Conservation (phyloP, 2,888 invertebrate genomes). For the Spilosoma lubricipeda region DNA sequence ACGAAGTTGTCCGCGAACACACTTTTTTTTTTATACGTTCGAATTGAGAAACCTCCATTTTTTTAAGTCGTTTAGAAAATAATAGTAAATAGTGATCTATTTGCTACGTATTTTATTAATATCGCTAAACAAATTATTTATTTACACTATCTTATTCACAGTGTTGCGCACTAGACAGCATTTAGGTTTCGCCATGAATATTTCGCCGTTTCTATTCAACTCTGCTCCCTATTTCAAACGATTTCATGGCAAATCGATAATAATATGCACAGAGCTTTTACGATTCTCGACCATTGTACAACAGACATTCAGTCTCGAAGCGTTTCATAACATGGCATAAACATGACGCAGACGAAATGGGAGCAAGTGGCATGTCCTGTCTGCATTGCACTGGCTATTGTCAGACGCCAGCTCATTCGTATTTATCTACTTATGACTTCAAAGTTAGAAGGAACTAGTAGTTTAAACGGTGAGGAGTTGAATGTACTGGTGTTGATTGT, state of each 20-base stretch:
- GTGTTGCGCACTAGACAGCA: background rate
- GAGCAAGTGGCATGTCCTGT: conserved; percentile 78
- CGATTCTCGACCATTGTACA: background rate
- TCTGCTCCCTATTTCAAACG: background rate
- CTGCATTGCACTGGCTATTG: conserved; percentile 46
- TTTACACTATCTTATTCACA: background rate
- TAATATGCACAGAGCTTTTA: background rate
- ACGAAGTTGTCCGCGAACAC: too few relatives aligned
- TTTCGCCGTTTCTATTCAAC: background rate
- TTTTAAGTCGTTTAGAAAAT: too few relatives aligned
- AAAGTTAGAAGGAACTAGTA: conserved; percentile 19
- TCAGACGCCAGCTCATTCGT: conserved; percentile 36
- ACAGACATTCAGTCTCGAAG: conserved; percentile 14
- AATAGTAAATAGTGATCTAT: too few relatives aligned
- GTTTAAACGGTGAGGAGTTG: conserved; percentile 34
- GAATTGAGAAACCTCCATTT: too few relatives aligned
- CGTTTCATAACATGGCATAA: conserved; percentile 29
- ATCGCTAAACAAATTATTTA: background rate
- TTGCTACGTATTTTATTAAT: background rate
- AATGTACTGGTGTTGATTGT: conserved; percentile 23
- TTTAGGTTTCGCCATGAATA: background rate
- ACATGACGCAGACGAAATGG: conserved; percentile 52
- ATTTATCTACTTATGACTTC: conserved; percentile 41
- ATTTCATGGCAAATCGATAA: background rate
- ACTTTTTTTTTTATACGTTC: too few relatives aligned